Base-by-base conservation (phyloP, 2,797 vertebrate genomes). In the Intellagama lesueurii region DNA sequence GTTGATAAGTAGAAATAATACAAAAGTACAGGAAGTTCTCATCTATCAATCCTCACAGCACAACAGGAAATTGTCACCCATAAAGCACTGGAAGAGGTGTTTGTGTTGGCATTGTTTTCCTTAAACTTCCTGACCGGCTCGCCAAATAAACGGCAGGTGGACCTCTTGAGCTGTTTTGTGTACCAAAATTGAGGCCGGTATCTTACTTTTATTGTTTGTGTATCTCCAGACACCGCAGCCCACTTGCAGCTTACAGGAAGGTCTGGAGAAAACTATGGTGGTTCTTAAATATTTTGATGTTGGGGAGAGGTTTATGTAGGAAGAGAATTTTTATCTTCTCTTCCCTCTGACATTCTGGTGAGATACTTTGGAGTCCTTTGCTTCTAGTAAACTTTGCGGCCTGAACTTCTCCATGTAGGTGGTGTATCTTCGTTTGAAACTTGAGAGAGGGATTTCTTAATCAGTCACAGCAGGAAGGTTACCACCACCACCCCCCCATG, bases 1-100 rank as follows among this genome's bases (percentile, higher is more conserved):
- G 93, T 95, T 96, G 96, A 96, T 97, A 97, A 96, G 92, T 96
- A 82, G 91, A 96, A 95, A 95, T 95, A 96, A 94, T 94, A 95
- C 94, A 92, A 95, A 96, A 93, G 95, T 92, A 93, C 88, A n/a
- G 93, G 91, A 94, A 94, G 94, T 95, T 96, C 93, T 96, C 95
- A 95, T 96, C 95, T 94, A 0, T 97, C 95, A 95, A 87, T 95
- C 92, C 91, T 93, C 89, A 69, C 12, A 94, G 90, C 92, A 91
- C 70, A 91, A 87, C 94, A 95, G 96, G 96, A 97, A 97, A 96
- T 97, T 96, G 90, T 95, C 91, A 90, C 69, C 93, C 92, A 87
- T 94, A 94, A 95, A 93, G 89, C 81, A n/a, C n/a, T 94, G 92
- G 87, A 90, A 82, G 88, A 92, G 91, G 86, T 88, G 81, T 95